These are phyloP conservation scores for Aselliscus stoliczkanus DNA, from an alignment of 2,797 vertebrate species.

Conservation along the genomic window DNA sequence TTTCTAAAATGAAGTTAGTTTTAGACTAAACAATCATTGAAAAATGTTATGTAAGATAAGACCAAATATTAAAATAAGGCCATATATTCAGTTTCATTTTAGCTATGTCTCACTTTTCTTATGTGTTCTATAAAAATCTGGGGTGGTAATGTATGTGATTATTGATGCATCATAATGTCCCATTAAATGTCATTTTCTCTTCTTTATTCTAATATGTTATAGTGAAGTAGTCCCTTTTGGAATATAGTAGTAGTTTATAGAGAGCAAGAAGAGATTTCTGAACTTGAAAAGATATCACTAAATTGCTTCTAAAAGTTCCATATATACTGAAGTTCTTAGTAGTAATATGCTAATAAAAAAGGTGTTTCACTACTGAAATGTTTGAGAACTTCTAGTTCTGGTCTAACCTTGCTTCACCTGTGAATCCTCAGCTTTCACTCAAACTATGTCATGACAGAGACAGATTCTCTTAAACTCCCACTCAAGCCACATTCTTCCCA, in stretches of 20 bases:
- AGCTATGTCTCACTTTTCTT: not conserved
- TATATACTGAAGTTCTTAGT: not conserved
- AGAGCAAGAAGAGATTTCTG: not conserved
- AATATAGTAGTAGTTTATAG: not conserved
- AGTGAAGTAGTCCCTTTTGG: not conserved
- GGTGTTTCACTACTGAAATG: not conserved
- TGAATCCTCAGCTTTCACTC: not conserved
- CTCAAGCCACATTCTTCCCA: not conserved
- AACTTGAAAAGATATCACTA: not conserved
- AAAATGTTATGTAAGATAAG: not conserved
- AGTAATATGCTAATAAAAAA: not conserved
- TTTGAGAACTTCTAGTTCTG: not conserved
- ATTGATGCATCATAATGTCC: not conserved
- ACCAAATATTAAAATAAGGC: too few species aligned
- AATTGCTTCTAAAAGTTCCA: not conserved
- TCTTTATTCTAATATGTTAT: not conserved
- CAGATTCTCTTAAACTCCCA: not conserved
- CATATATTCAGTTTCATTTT: not conserved
- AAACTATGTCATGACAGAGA: not conserved
- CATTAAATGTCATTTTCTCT: not conserved
- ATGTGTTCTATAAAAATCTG: not conserved
- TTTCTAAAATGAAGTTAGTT: not conserved
- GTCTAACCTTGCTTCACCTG: not conserved
- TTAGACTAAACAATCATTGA: not conserved
- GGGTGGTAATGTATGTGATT: not conserved